Evolutionary conservation across 92 coral and sea anemone genomes (phyloP).

Genomic region (Porites evermanni): DNA sequence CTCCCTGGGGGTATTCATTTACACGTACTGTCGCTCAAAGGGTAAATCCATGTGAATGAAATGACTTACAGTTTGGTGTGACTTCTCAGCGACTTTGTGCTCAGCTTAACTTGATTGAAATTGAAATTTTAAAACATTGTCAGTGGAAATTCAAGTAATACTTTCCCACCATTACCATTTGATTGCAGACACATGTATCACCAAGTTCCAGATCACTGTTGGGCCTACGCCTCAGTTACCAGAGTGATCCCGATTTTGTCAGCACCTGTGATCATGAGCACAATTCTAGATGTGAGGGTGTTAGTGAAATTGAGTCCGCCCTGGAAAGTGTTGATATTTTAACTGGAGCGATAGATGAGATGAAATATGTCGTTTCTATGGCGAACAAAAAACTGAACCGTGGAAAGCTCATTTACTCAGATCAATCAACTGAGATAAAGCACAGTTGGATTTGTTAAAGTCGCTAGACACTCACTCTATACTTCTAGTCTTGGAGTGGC

Average conservation of each 20-base stretch:
- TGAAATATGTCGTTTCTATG: slow-evolving; percentile 51
- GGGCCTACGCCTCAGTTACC: slow-evolving; percentile 64
- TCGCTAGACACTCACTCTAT: slow-evolving; percentile 48
- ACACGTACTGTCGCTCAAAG: neutral
- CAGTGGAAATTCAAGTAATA: neutral
- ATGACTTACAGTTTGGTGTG: neutral
- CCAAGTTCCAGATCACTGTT: slow-evolving; percentile 76
- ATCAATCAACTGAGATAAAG: slow-evolving; percentile 69
- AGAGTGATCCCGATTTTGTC: slow-evolving; percentile 50
- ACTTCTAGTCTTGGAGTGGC: slow-evolving; percentile 60
- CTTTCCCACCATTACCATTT: neutral
- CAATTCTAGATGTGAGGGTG: slow-evolving; percentile 55
- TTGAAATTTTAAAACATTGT: neutral
- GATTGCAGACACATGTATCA: no score
- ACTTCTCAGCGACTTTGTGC: neutral
- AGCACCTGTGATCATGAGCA: slow-evolving; percentile 58
- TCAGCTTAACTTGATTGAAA: neutral
- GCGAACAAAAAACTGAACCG: slow-evolving; percentile 54
- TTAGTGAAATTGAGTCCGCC: slow-evolving; percentile 58
- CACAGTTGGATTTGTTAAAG: slow-evolving; percentile 48
- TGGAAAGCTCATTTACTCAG: slow-evolving; percentile 80
- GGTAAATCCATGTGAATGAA: slow-evolving; percentile 12
- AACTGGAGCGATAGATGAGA: slow-evolving; percentile 67
- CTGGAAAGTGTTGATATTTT: slow-evolving; percentile 60
- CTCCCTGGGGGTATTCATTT: neutral